phyloP scores from a whole-genome alignment of 2,888 invertebrate genomes.

The Drosophila peninsularis region DNA sequence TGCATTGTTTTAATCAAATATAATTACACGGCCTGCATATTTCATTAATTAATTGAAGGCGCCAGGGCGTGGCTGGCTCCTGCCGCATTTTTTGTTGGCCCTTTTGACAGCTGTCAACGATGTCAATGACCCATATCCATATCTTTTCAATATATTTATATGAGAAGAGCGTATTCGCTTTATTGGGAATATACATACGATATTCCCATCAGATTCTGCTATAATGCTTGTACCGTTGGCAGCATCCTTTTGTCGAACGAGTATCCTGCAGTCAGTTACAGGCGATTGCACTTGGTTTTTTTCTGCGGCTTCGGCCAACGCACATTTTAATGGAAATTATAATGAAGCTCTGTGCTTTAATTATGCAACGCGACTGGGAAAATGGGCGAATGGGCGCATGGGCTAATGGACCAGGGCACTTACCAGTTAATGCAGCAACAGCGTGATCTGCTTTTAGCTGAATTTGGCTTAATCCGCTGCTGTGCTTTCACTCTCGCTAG shows the following conservation, averaged over 20 bases:
- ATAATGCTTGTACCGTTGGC: background rate
- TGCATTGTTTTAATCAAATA: constrained; percentile 73
- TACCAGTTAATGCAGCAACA: constrained; percentile 73
- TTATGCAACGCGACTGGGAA: constrained; percentile 63
- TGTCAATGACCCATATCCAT: constrained; percentile 27
- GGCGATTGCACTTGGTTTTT: background rate
- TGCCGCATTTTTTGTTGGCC: constrained; percentile 1
- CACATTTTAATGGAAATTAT: constrained; percentile 78
- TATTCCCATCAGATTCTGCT: background rate
- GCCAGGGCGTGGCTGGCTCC: constrained; percentile 23
- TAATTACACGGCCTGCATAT: constrained; percentile 66
- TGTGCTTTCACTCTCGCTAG: constrained; percentile 12
- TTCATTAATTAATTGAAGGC: constrained; percentile 58
- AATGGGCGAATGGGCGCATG: constrained; percentile 13
- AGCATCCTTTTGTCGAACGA: constrained; percentile 1
- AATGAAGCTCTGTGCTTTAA: constrained; percentile 74
- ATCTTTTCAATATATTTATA: constrained; percentile 1
- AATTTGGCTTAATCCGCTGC: constrained; percentile 28
- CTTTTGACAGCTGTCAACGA: constrained; percentile 65
- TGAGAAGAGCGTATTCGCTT: background rate
- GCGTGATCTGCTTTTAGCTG: constrained; percentile 55
- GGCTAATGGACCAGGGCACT: constrained; percentile 63
- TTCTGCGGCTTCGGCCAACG: constrained; percentile 3
- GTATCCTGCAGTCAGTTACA: background rate
- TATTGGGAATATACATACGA: background rate